Percentiles rank a stretch among this genome's conserved stretches.
phyloP scores from a whole-genome alignment of 2,888 invertebrate genomes.

The Noctua pronuba region DNA sequence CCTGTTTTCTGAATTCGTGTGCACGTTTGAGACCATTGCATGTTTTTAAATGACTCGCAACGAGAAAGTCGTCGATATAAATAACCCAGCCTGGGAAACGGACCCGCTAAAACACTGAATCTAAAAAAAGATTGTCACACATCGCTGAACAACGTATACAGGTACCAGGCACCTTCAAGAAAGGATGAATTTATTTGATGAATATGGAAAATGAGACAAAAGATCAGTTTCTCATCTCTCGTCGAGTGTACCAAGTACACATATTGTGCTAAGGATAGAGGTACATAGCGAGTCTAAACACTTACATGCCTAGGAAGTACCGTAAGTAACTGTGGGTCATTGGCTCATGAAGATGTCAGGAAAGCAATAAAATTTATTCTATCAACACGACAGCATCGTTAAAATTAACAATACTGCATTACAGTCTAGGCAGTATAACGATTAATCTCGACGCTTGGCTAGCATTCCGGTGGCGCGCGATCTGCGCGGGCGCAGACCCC shows the following conservation, averaged over 20 bases:
- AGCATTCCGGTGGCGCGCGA: slow-evolving; percentile 58
- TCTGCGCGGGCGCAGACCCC: slow-evolving; percentile 45
- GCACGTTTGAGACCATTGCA: slow-evolving; percentile 64
- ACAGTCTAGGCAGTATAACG: slow-evolving; percentile 67
- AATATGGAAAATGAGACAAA: slow-evolving; percentile 36
- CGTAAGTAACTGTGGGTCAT: slow-evolving; percentile 85
- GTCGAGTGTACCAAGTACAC: slow-evolving; percentile 61
- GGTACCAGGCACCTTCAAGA: slow-evolving; percentile 15
- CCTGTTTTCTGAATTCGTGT: slow-evolving; percentile 50
- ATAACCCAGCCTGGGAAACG: slow-evolving; percentile 58
- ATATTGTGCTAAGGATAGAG: slow-evolving; percentile 73
- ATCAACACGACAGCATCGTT: slow-evolving; percentile 76
- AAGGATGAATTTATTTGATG: slow-evolving; percentile 22
- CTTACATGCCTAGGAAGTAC: slow-evolving; percentile 76
- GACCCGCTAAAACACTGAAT: slow-evolving; percentile 31
- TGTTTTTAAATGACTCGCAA: slow-evolving; percentile 63
- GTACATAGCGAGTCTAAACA: slow-evolving; percentile 76
- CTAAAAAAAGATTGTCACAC: slow-evolving; percentile 51
- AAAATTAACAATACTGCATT: slow-evolving; percentile 77
- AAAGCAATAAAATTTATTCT: slow-evolving; percentile 83
- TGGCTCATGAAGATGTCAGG: slow-evolving; percentile 85
- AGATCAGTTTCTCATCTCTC: slow-evolving; percentile 49
- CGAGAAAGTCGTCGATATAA: slow-evolving; percentile 58
- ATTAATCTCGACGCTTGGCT: slow-evolving; percentile 63
- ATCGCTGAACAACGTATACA: slow-evolving; percentile 27